These are phyloP conservation scores for Agapornis canus DNA, from an alignment of 2,797 vertebrate species.

Conservation along the genomic window DNA sequence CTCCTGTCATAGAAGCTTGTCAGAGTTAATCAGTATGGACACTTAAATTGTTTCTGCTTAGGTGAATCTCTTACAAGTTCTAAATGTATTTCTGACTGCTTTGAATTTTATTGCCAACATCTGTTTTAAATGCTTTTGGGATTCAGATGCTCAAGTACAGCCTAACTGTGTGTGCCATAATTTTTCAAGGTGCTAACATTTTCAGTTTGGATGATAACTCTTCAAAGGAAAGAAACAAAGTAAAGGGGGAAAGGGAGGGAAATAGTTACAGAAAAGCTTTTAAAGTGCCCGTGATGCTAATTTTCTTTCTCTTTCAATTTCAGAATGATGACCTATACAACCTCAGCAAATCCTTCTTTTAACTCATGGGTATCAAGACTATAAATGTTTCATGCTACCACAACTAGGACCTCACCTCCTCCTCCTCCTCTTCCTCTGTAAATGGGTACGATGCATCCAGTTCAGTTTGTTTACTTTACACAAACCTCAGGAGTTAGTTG, in stretches of 20 bases:
- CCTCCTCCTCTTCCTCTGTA: conserved; percentile 76
- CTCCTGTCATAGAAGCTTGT: conserved; percentile 14
- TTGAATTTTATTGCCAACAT: conserved; percentile 53
- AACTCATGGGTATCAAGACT: conserved; percentile 83
- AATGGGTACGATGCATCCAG: conserved; percentile 83
- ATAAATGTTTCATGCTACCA: conserved; percentile 77
- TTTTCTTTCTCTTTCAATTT: conserved; percentile 66
- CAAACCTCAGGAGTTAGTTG: conserved; percentile 86
- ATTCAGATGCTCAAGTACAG: conserved; percentile 28
- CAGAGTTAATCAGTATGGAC: conserved; percentile 27
- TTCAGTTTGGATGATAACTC: neutral
- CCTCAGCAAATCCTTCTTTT: conserved; percentile 80
- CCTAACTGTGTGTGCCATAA: neutral
- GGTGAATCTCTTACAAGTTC: conserved; percentile 51
- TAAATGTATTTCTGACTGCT: conserved; percentile 33
- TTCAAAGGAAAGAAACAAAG: neutral
- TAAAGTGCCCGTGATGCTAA: neutral
- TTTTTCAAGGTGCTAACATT: conserved; percentile 27
- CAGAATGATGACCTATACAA: conserved; percentile 85
- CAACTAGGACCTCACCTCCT: conserved; percentile 83
- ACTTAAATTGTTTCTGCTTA: conserved; percentile 54
- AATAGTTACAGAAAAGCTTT: neutral
- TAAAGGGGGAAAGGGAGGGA: too few relatives aligned
- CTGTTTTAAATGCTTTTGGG: conserved; percentile 52
- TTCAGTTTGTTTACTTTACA: conserved; percentile 85